A percentile compares a stretch with the other conserved stretches of the same genome.
Conservation (phyloP, 2,888 invertebrate species). For the Euproctis similis region DNA sequence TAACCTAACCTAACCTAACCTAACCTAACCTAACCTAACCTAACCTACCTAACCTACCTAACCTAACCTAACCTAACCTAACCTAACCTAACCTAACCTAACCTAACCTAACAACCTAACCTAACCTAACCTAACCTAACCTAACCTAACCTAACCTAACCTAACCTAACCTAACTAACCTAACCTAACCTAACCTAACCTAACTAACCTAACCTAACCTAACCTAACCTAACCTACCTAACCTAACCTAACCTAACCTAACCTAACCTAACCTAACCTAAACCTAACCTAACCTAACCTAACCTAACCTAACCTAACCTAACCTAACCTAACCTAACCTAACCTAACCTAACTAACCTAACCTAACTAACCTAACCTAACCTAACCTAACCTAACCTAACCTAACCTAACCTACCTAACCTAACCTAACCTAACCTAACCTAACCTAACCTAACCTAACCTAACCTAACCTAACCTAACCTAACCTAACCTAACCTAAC, state of each 20-base stretch:
- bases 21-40: constrained; percentile 10
- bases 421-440: constrained; percentile 4
- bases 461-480: constrained; percentile 10
- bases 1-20: constrained; percentile 20
- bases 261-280: constrained; percentile 7
- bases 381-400: constrained; percentile 11
- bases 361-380: constrained; percentile 3
- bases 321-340: constrained; percentile 3
- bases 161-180: constrained; percentile 12
- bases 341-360: constrained; percentile 4
- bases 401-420: constrained; percentile 13
- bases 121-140: constrained; percentile 12
- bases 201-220: constrained; percentile 6
- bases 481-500: constrained; percentile 9
- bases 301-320: constrained; percentile 4
- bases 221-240: constrained; percentile 7
- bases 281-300: constrained; percentile 5
- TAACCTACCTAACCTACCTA: constrained; percentile 17
- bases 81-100: constrained; percentile 18
- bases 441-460: constrained; percentile 10
- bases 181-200: constrained; percentile 7
- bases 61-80: constrained; percentile 17
- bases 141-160: constrained; percentile 15
- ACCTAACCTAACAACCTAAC: constrained; percentile 14
- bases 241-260: constrained; percentile 6